Conservation (phyloP, 2,113 vertebrate species). For the Rhinichthys klamathensis region DNA sequence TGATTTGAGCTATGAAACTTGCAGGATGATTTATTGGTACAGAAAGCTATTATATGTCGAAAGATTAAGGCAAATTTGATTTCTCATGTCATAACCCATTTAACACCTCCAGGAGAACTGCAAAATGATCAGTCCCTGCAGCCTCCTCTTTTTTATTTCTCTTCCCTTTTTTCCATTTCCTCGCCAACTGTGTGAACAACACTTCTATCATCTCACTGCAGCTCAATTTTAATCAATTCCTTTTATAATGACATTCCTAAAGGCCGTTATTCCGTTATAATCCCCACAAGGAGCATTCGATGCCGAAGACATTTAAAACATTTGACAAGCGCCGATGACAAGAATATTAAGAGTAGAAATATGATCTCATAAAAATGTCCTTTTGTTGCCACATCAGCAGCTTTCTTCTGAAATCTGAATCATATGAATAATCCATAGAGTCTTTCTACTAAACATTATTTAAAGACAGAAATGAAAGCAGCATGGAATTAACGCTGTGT, state of each 20-base stretch:
- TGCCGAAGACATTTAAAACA: conserved; percentile 23
- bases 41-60: no score
- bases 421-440: conserved; percentile 28
- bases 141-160: not conserved
- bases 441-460: not conserved
- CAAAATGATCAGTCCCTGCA: not conserved
- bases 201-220: not conserved
- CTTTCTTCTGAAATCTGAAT: conserved; percentile 36
- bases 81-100: no score
- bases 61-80: no score
- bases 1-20: no score
- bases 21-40: no score
- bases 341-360: conserved; percentile 35
- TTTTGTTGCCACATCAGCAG: conserved; percentile 39
- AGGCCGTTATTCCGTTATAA: conserved; percentile 24
- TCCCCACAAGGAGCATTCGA: conserved; percentile 19
- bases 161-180: not conserved
- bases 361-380: conserved; percentile 36
- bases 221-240: not conserved
- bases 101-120: not conserved
- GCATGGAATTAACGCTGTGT: conserved; percentile 5
- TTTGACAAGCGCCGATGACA: conserved; percentile 22
- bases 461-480: conserved; percentile 6
- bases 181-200: not conserved
- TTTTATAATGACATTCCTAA: not conserved